A percentile compares a stretch with the other conserved stretches of the same genome.
These are phyloP conservation scores for Chiridota heheva DNA, from an alignment of 35 echinoderm and acorn worm genomes.

Conservation along the genomic window DNA sequence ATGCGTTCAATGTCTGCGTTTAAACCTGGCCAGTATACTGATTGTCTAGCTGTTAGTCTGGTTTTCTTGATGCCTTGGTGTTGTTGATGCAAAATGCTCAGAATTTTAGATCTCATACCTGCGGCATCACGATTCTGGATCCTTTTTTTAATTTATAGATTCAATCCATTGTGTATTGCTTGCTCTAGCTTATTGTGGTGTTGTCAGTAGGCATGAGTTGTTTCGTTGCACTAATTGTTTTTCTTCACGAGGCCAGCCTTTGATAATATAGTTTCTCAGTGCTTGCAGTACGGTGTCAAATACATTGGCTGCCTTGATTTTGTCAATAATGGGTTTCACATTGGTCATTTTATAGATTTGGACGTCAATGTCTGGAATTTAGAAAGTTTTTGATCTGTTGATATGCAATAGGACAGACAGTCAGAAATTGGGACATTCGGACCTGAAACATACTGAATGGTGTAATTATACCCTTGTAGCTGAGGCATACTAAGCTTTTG, in stretches of 20 bases:
- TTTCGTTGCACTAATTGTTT: constrained; percentile 39
- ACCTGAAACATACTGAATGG: constrained; percentile 1
- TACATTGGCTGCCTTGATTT: constrained; percentile 13
- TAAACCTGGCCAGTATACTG: constrained; percentile 8
- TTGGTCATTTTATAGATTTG: constrained; percentile 28
- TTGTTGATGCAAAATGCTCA: constrained; percentile 31
- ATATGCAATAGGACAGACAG: constrained; percentile 25
- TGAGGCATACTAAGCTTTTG: constrained; percentile 36
- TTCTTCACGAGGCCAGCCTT: not conserved
- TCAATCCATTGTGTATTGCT: constrained; percentile 33
- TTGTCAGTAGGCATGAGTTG: constrained; percentile 28
- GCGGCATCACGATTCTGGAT: constrained; percentile 21
- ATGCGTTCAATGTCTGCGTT: constrained; percentile 39
- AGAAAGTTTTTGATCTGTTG: not conserved
- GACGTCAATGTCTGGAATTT: constrained; percentile 24
- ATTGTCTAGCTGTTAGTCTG: constrained; percentile 37
- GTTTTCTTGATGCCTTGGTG: constrained; percentile 40
- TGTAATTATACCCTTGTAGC: constrained; percentile 19
- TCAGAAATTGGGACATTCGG: constrained; percentile 37
- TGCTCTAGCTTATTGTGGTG: constrained; percentile 17
- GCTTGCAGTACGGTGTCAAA: constrained; percentile 29
- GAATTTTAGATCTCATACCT: constrained; percentile 27
- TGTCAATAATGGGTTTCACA: constrained; percentile 28
- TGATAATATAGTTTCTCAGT: constrained; percentile 20
- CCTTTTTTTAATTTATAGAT: constrained; percentile 52